These are phyloP conservation scores for Agriopis aurantiaria DNA, from an alignment of 2,888 invertebrate genomes.

Conservation along the genomic window DNA sequence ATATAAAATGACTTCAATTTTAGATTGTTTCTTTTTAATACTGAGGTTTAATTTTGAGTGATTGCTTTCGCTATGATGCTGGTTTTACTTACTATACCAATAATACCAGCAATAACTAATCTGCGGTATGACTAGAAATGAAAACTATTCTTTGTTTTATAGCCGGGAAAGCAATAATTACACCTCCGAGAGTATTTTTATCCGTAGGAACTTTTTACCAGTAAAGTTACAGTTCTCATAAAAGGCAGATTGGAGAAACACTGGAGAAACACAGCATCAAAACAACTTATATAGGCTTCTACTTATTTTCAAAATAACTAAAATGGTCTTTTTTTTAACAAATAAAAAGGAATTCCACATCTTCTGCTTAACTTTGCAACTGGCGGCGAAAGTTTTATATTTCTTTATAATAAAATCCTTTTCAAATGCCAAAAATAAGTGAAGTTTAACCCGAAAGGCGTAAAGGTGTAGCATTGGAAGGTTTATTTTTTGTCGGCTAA, in stretches of 20 bases:
- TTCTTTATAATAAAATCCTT: slow-evolving; percentile 48
- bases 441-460: slow-evolving; percentile 51
- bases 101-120: neutral
- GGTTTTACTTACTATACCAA: slow-evolving; percentile 15
- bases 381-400: slow-evolving; percentile 30
- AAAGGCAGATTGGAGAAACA: no score
- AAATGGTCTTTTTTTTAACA: no score
- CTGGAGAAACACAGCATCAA: no score
- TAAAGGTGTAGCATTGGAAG: slow-evolving; percentile 59
- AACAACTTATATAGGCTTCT: no score
- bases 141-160: neutral
- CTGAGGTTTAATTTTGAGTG: slow-evolving; percentile 62
- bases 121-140: neutral
- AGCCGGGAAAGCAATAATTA: neutral
- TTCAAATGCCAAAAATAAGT: slow-evolving; percentile 37
- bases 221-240: no score
- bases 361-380: slow-evolving; percentile 45
- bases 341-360: slow-evolving; percentile 12
- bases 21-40: slow-evolving; percentile 69
- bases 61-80: slow-evolving; percentile 60
- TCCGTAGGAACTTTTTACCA: no score
- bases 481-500: slow-evolving; percentile 77
- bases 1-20: slow-evolving; percentile 75
- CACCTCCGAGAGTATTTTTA: neutral
- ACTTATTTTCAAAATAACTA: no score